phyloP scores from a whole-genome alignment of 2,888 invertebrate genomes.

The Xestoiulus laeticollis region DNA sequence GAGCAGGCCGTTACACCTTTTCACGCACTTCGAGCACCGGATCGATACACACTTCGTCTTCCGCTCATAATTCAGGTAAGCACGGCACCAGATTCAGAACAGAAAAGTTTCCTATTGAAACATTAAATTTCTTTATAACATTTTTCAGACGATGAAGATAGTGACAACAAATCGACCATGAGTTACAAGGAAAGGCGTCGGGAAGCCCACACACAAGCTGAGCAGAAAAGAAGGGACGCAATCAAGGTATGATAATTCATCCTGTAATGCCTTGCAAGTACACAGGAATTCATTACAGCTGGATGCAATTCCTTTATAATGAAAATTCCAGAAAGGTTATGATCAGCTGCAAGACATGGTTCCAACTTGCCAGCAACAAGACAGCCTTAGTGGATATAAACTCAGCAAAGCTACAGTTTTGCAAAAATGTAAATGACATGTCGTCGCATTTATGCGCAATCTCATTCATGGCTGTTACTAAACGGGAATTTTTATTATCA shows the following conservation, averaged over 20 bases:
- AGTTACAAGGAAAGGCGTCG: slow-evolving; percentile 93
- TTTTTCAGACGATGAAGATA: slow-evolving; percentile 71
- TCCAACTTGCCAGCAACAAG: slow-evolving; percentile 92
- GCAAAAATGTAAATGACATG: slow-evolving; percentile 75
- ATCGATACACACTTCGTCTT: slow-evolving; percentile 80
- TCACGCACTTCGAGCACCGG: slow-evolving; percentile 80
- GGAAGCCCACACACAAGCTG: slow-evolving; percentile 96
- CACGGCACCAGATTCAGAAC: neutral
- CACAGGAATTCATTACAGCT: neutral
- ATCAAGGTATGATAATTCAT: slow-evolving; percentile 73
- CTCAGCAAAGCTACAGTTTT: slow-evolving; percentile 95
- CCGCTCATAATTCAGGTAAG: slow-evolving; percentile 80
- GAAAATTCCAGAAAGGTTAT: slow-evolving; percentile 78
- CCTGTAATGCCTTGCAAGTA: neutral
- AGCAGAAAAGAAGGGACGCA: slow-evolving; percentile 95
- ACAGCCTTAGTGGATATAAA: slow-evolving; percentile 82
- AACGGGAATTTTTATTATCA: slow-evolving; percentile 56
- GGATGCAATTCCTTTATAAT: neutral
- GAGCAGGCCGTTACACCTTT: slow-evolving; percentile 69
- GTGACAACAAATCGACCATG: slow-evolving; percentile 72
- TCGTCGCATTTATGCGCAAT: neutral
- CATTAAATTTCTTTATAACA: neutral
- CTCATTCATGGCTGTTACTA: neutral
- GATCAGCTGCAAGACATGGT: slow-evolving; percentile 92
- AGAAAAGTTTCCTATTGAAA: neutral